phyloP scores from a whole-genome alignment of 2,888 invertebrate genomes.

The Eustalomyia histrio region DNA sequence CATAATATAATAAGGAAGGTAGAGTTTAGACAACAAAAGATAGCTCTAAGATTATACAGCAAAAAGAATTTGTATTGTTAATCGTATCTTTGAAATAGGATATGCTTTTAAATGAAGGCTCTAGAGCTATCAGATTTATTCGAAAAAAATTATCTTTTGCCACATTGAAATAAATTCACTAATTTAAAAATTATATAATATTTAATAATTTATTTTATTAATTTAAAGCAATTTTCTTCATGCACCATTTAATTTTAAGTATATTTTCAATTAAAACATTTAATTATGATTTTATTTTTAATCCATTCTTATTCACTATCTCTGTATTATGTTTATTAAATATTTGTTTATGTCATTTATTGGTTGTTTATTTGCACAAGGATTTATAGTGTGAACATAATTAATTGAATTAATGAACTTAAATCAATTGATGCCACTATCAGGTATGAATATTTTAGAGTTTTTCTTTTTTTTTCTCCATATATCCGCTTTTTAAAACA shows the following conservation, averaged over 20 bases:
- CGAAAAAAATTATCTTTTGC: too few relatives aligned
- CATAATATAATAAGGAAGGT: neutral
- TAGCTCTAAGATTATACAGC: too few relatives aligned
- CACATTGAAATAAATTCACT: too few relatives aligned
- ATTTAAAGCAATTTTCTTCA: neutral
- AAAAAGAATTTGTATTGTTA: too few relatives aligned
- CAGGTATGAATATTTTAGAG: constrained; percentile 33
- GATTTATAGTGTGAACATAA: constrained; percentile 40
- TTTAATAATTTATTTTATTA: neutral
- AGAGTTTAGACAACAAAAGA: too few relatives aligned
- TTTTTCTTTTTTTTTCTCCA: neutral
- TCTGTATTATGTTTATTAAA: constrained; percentile 17
- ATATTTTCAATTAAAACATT: neutral
- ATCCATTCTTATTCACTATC: constrained; percentile 30
- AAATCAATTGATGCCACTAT: constrained; percentile 51
- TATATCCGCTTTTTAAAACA: neutral
- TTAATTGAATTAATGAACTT: constrained; percentile 56
- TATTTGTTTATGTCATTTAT: constrained; percentile 46
- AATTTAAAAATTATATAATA: too few relatives aligned
- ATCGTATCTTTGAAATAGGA: too few relatives aligned
- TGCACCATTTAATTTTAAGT: neutral
- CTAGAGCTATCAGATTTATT: too few relatives aligned
- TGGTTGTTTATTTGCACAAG: constrained; percentile 6
- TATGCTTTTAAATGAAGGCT: too few relatives aligned
- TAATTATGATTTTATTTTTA: neutral